phyloP scores from a whole-genome alignment of 2,113 vertebrate genomes.

The Phalacrocorax aristotelis region DNA sequence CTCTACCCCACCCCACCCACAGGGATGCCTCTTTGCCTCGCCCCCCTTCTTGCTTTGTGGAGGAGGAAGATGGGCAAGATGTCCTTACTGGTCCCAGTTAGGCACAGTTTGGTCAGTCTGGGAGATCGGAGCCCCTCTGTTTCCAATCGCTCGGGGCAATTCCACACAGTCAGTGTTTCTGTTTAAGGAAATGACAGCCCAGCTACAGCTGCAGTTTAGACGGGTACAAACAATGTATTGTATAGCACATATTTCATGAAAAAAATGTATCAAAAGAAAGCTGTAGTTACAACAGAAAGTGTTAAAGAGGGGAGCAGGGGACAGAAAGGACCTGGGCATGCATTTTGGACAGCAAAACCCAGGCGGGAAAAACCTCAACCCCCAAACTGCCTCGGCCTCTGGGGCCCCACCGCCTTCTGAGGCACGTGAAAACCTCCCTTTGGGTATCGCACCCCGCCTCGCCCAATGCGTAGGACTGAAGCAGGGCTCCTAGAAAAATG shows the following conservation, averaged over 20 bases:
- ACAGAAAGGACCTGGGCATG: neutral
- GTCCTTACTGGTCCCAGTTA: neutral
- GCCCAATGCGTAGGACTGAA: rapidly evolving
- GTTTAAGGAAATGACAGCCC: neutral
- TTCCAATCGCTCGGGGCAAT: neutral
- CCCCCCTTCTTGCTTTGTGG: neutral
- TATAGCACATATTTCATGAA: neutral
- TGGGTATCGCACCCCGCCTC: rapidly evolving
- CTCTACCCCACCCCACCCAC: rapidly evolving
- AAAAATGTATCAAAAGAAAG: neutral
- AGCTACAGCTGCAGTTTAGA: neutral
- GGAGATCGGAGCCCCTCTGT: neutral
- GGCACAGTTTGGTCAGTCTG: neutral
- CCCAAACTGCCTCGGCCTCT: neutral
- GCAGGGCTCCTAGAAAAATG: neutral
- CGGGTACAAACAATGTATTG: neutral
- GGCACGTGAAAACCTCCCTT: neutral
- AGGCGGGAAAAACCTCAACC: neutral
- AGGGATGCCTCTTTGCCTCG: neutral
- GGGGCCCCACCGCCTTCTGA: neutral
- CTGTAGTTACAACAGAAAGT: neutral
- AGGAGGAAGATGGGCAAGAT: neutral
- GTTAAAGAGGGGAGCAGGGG: neutral
- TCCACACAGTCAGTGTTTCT: neutral
- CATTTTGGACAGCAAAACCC: neutral